These are phyloP conservation scores for Eciton burchellii DNA, from an alignment of 1,140 invertebrate species.

Conservation along the genomic window DNA sequence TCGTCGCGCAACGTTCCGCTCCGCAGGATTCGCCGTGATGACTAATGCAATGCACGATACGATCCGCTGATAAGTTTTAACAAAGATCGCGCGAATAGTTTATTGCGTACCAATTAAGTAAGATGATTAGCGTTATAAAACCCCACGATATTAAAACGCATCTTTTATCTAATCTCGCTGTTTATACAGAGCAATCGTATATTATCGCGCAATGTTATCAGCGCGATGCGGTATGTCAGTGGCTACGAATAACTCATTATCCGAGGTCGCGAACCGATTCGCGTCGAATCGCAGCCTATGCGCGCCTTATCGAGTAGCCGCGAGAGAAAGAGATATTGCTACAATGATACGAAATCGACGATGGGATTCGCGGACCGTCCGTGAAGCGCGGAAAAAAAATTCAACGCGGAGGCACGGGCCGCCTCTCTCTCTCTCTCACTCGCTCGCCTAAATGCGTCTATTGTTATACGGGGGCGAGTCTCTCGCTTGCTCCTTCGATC, in stretches of 20 bases:
- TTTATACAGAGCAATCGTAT: conserved; percentile 15
- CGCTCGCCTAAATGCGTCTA: neutral
- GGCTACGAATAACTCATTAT: conserved; percentile 41
- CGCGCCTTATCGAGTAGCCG: conserved; percentile 8
- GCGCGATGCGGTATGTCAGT: neutral
- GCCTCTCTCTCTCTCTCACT: too few relatives aligned
- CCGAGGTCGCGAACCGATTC: conserved; percentile 46
- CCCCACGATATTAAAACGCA: conserved; percentile 11
- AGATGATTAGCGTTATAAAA: neutral
- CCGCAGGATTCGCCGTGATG: too few relatives aligned
- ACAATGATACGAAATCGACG: neutral
- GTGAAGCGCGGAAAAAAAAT: too few relatives aligned
- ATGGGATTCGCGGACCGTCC: neutral
- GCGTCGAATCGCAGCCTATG: neutral
- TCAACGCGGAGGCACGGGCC: too few relatives aligned
- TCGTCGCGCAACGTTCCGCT: too few relatives aligned
- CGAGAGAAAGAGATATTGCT: conserved; percentile 14
- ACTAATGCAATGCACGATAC: too few relatives aligned
- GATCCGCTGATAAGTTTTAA: too few relatives aligned
- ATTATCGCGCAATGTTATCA: conserved; percentile 28
- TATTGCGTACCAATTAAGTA: neutral
- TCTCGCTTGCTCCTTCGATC: neutral
- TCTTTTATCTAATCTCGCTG: conserved; percentile 51
- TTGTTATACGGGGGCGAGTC: too few relatives aligned
- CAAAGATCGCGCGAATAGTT: neutral